Percentiles rank a stretch among this genome's conserved stretches.
Evolutionary conservation across 1,140 invertebrate species (phyloP).

Genomic region (Apis dorsata): DNA sequence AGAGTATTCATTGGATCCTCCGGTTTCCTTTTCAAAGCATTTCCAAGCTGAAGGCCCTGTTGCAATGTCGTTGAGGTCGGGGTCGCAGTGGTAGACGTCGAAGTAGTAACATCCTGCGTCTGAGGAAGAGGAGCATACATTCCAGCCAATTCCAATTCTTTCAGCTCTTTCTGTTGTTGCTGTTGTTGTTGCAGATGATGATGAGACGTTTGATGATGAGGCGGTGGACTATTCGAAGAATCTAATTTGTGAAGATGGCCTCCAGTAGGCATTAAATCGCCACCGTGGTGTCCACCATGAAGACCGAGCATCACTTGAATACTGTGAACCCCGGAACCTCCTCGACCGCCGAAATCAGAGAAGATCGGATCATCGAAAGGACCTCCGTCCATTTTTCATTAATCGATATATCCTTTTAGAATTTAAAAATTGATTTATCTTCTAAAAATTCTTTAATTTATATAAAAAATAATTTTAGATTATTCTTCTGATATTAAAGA

Average conservation of each 20-base stretch:
- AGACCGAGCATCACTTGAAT: constrained; percentile 88
- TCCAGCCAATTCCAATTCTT: constrained; percentile 76
- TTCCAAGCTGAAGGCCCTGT: constrained; percentile 74
- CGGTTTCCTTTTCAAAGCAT: constrained; percentile 74
- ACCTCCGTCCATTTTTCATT: constrained; percentile 84
- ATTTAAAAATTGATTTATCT: not conserved
- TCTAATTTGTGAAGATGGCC: constrained; percentile 80
- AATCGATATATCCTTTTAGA: not conserved
- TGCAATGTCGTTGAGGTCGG: constrained; percentile 74
- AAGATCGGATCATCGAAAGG: constrained; percentile 89
- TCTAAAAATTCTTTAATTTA: not conserved
- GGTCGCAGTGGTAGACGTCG: constrained; percentile 70
- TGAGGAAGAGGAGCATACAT: constrained; percentile 77
- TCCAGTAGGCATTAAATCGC: constrained; percentile 76
- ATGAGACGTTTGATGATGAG: constrained; percentile 73
- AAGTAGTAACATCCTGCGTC: constrained; percentile 76
- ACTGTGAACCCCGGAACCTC: constrained; percentile 82
- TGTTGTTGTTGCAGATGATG: constrained; percentile 74
- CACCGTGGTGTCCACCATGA: constrained; percentile 80
- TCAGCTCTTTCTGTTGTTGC: constrained; percentile 75
- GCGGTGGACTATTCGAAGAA: constrained; percentile 78
- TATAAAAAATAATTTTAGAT: not conserved
- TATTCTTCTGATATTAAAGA: not conserved
- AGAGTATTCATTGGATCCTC: constrained; percentile 75
- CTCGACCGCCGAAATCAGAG: constrained; percentile 85